Percentiles rank a stretch among this genome's conserved stretches.
Evolutionary conservation across 2,797 vertebrate species (phyloP).

Genomic region (Remorina albescens): DNA sequence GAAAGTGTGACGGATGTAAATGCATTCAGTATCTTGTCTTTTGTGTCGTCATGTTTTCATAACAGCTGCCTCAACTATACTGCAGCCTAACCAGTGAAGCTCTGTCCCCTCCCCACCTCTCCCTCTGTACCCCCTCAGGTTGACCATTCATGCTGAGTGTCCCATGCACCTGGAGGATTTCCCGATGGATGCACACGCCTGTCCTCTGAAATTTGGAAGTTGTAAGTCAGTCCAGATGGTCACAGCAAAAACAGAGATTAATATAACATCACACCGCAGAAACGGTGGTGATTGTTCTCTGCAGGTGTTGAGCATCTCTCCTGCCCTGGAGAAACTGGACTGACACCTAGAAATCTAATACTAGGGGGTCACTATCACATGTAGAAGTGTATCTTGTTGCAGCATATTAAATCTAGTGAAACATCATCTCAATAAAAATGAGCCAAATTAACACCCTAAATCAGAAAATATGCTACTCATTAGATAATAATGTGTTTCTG

Average conservation of each 20-base stretch:
- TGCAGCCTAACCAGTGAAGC: conserved; percentile 30
- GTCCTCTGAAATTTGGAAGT: conserved; percentile 97
- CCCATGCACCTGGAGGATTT: conserved; percentile 99
- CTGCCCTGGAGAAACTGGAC: conserved; percentile 24
- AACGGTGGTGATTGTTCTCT: conserved; percentile 31
- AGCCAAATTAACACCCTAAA: conserved; percentile 7
- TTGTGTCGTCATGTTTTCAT: conserved; percentile 32
- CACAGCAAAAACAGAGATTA: conserved; percentile 30
- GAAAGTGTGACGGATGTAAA: conserved; percentile 16
- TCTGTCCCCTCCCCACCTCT: conserved; percentile 26
- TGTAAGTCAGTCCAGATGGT: conserved; percentile 87
- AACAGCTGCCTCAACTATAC: not conserved
- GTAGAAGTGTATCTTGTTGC: conserved; percentile 12
- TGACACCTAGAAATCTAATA: conserved; percentile 3
- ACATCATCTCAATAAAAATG: not conserved
- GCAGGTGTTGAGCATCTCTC: conserved; percentile 22
- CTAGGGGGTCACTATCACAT: not conserved
- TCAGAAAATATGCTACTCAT: not conserved
- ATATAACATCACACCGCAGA: conserved; percentile 34
- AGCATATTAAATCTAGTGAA: conserved; percentile 9
- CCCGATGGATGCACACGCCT: conserved; percentile 98
- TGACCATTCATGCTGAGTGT: conserved; percentile 98
- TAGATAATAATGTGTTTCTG: conserved; percentile 2
- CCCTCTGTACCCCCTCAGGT: conserved; percentile 78
- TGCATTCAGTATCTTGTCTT: not conserved